A percentile compares a stretch with the other conserved stretches of the same genome.
These are phyloP conservation scores for Vespertilio murinus DNA, from an alignment of 2,797 vertebrate species.

Conservation along the genomic window DNA sequence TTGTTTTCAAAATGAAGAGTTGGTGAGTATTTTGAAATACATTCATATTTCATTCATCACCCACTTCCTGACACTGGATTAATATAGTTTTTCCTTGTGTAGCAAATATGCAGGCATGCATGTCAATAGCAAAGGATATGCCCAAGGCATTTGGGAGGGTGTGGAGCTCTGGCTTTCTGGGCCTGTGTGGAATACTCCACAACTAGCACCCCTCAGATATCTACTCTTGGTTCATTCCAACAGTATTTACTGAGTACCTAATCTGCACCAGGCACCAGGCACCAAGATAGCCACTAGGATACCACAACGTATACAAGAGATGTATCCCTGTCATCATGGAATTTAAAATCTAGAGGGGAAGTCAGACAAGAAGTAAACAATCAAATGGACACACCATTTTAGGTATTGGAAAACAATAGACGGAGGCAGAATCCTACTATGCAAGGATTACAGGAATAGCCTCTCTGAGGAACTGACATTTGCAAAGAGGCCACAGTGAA, in stretches of 20 bases:
- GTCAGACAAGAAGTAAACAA: neutral
- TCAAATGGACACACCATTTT: neutral
- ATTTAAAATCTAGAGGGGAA: neutral
- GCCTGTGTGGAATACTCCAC: neutral
- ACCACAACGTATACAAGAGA: neutral
- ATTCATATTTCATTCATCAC: neutral
- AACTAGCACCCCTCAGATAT: neutral
- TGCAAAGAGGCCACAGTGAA: neutral
- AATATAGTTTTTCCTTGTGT: neutral
- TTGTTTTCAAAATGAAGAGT: slow-evolving; percentile 8
- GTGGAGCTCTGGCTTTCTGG: neutral
- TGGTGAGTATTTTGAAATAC: neutral
- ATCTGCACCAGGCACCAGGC: neutral
- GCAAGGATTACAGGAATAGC: neutral
- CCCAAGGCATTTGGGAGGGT: neutral
- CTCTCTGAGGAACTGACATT: neutral
- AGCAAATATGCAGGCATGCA: neutral
- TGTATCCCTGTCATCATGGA: neutral
- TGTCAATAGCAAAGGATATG: neutral
- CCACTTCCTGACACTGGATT: neutral
- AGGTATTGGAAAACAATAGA: neutral
- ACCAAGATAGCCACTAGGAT: neutral
- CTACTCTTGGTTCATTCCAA: neutral
- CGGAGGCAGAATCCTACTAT: neutral
- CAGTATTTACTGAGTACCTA: neutral